Evolutionary conservation across 2,797 vertebrate genomes (phyloP).

Genomic region (Anabas testudineus): DNA sequence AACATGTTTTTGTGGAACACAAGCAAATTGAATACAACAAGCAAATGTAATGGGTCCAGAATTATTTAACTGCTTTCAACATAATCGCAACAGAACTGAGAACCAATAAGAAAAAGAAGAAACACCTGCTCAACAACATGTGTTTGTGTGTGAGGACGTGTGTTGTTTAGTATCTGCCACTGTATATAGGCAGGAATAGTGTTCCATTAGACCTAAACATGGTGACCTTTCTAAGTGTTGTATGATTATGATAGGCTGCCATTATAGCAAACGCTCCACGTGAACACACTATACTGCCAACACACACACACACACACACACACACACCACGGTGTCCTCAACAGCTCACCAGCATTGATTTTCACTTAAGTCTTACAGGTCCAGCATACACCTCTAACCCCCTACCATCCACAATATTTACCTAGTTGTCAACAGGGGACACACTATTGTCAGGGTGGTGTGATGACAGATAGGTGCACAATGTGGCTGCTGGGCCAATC

Average conservation of each 20-base stretch:
- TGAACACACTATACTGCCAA: conserved; percentile 44
- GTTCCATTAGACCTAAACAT: conserved; percentile 66
- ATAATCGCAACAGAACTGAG: neutral
- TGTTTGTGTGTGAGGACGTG: neutral
- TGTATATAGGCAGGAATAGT: conserved; percentile 25
- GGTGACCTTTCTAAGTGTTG: conserved; percentile 69
- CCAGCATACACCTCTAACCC: conserved; percentile 75
- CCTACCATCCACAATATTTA: conserved; percentile 81
- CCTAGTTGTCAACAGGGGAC: conserved; percentile 78
- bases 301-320: conserved; percentile 35
- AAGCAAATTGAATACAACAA: no score
- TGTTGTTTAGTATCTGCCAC: conserved; percentile 22
- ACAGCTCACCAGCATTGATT: conserved; percentile 79
- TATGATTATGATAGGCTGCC: conserved; percentile 73
- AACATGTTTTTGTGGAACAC: no score
- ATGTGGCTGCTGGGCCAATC: conserved; percentile 69
- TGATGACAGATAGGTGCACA: conserved; percentile 75
- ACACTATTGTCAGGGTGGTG: conserved; percentile 73
- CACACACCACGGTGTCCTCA: conserved; percentile 52
- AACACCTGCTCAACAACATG: neutral
- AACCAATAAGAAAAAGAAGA: neutral
- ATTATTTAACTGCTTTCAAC: neutral
- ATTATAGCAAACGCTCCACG: conserved; percentile 76
- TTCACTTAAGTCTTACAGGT: conserved; percentile 82
- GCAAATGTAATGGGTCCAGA: neutral